Conservation (phyloP, 2,113 vertebrate genomes). For the Caloenas nicobarica region DNA sequence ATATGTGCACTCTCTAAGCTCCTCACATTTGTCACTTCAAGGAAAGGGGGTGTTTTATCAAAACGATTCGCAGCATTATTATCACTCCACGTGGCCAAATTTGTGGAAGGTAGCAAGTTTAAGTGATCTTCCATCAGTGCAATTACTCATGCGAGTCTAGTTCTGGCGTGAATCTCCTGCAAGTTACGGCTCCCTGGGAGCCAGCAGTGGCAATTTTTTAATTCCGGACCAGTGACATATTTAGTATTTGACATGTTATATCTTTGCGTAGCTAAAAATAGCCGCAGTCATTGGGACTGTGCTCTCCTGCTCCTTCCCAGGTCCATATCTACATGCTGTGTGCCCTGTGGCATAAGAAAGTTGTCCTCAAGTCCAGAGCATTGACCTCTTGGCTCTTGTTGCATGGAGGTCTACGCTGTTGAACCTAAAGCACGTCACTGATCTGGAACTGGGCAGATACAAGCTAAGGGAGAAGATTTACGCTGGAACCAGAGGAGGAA, state of each 20-base stretch:
- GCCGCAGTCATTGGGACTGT: not conserved
- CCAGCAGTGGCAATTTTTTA: not conserved
- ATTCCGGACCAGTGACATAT: not conserved
- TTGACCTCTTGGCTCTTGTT: not conserved
- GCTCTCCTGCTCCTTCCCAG: not conserved
- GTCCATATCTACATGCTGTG: rapidly evolving
- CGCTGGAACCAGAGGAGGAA: not conserved
- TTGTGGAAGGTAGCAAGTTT: not conserved
- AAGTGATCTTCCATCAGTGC: not conserved
- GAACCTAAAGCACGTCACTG: not conserved
- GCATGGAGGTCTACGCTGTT: not conserved
- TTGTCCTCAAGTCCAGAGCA: not conserved
- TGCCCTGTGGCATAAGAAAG: not conserved
- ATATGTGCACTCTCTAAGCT: not conserved
- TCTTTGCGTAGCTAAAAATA: not conserved
- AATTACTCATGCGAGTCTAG: not conserved
- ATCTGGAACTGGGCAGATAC: not conserved
- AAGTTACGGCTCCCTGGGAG: not conserved
- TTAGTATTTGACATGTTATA: not conserved
- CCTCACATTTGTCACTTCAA: not conserved
- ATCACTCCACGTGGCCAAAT: not conserved
- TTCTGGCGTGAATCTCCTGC: not conserved
- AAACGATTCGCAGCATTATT: not conserved
- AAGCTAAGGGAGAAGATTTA: not conserved
- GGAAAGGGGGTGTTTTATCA: not conserved